phyloP scores from a whole-genome alignment of 2,797 vertebrate species.

The Propithecus perrieri region DNA sequence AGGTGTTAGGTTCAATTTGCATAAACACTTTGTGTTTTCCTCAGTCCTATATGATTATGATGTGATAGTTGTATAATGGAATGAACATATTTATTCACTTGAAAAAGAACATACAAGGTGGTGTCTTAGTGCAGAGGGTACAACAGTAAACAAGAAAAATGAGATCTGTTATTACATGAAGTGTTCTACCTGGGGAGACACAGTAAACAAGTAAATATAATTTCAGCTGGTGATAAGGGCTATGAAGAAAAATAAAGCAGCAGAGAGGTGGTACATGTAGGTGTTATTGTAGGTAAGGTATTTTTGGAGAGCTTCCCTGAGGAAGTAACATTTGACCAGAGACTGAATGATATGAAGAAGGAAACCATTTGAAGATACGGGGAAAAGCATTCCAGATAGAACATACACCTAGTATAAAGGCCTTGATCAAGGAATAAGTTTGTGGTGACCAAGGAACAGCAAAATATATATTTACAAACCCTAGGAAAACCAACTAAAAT shows the following conservation, averaged over 20 bases:
- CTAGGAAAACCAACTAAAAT: background rate
- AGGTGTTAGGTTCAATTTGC: background rate
- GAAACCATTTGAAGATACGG: background rate
- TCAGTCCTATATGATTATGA: background rate
- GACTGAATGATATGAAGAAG: background rate
- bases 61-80: background rate
- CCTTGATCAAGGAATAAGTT: background rate
- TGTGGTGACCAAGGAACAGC: background rate
- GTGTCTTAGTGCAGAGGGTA: background rate
- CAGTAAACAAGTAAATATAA: background rate
- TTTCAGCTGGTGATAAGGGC: background rate
- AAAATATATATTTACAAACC: background rate
- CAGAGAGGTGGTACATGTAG: background rate
- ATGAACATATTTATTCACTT: background rate
- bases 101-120: background rate
- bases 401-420: background rate
- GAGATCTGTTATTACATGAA: background rate
- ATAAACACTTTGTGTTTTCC: background rate
- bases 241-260: background rate
- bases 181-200: background rate
- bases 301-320: background rate
- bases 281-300: background rate
- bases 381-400: background rate
- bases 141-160: background rate
- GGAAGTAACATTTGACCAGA: background rate